Conservation (phyloP, 2,113 vertebrate species). For the Gymnobelideus leadbeateri region DNA sequence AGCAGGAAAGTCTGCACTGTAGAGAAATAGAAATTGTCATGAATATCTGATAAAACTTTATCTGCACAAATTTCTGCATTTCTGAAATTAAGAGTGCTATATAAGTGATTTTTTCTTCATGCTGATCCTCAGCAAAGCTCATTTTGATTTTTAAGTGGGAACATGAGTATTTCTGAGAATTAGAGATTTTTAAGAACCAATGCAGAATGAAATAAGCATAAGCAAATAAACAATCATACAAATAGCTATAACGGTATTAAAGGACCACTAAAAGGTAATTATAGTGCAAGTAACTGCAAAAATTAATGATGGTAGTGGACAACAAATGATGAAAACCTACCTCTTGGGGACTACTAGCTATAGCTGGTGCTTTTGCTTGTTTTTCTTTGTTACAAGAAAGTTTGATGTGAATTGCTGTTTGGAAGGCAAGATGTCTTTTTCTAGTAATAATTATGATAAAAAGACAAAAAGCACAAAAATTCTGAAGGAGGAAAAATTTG, state of each 20-base stretch:
- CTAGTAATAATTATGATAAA: neutral
- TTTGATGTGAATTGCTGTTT: neutral
- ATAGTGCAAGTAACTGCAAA: neutral
- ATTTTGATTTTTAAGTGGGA: neutral
- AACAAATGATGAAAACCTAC: neutral
- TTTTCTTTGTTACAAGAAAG: neutral
- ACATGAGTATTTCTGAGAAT: neutral
- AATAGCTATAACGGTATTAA: neutral
- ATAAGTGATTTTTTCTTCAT: neutral
- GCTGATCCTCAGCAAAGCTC: neutral
- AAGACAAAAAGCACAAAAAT: neutral
- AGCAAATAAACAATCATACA: neutral
- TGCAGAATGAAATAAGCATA: neutral
- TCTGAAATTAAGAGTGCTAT: neutral
- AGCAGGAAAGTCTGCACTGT: constrained; percentile 93
- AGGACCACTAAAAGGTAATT: neutral
- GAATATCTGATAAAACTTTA: neutral
- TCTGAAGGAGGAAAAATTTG: neutral
- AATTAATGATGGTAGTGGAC: neutral
- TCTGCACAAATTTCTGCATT: neutral
- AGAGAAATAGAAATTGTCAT: constrained; percentile 47
- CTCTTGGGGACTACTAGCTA: neutral
- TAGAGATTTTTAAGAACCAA: neutral
- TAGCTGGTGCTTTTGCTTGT: neutral
- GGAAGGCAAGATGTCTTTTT: neutral